These are phyloP conservation scores for Hydropotes inermis DNA, from an alignment of 2,113 vertebrate genomes.

Conservation along the genomic window DNA sequence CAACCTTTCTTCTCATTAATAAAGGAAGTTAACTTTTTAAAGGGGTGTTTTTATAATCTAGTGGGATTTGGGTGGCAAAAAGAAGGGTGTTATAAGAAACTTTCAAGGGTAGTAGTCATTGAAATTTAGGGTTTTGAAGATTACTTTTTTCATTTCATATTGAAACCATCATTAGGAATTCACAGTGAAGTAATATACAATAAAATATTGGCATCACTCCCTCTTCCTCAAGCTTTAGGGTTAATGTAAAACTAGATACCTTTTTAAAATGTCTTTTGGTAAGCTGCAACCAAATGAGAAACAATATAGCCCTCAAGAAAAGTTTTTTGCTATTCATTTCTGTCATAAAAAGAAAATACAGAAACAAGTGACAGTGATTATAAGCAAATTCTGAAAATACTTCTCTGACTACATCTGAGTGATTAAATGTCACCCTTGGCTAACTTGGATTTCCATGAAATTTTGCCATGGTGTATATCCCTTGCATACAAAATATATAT, in stretches of 20 bases:
- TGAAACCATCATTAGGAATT: background rate
- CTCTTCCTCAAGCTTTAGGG: background rate
- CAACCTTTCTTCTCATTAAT: background rate
- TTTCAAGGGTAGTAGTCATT: background rate
- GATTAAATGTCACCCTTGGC: background rate
- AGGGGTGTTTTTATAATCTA: background rate
- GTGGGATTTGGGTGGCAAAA: background rate
- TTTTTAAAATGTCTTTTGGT: background rate
- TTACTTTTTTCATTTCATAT: background rate
- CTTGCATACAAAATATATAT: background rate
- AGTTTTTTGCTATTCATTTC: background rate
- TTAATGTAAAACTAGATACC: background rate
- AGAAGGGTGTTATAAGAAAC: background rate
- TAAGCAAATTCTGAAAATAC: slow-evolving; percentile 8
- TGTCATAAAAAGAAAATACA: background rate
- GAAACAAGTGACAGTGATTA: background rate
- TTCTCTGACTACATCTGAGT: background rate
- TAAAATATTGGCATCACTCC: background rate
- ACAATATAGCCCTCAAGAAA: background rate
- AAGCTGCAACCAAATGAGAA: background rate
- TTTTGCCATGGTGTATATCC: background rate
- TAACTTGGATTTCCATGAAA: background rate
- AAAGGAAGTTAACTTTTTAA: background rate
- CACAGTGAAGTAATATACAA: background rate
- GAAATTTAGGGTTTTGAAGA: background rate